A percentile compares a stretch with the other conserved stretches of the same genome.
Conservation (phyloP, 2,888 invertebrate genomes). For the Acleris holmiana region DNA sequence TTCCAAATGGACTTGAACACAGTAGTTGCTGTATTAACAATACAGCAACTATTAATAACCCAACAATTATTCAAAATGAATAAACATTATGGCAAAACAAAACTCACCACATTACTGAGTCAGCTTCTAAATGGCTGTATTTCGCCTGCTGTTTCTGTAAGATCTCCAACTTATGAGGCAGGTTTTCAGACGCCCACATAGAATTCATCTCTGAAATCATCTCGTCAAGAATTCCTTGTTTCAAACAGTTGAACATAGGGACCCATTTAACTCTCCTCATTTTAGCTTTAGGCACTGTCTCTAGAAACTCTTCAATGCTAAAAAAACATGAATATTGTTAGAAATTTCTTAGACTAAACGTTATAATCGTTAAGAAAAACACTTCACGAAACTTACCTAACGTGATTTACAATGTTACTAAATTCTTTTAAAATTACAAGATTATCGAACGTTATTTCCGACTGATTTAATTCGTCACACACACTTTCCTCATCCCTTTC, state of each 20-base stretch:
- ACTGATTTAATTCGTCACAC: conserved; percentile 37
- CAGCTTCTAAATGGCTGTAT: conserved; percentile 58
- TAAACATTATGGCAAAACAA: not conserved
- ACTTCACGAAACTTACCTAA: conserved; percentile 55
- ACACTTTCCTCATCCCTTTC: conserved; percentile 25
- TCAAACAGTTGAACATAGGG: conserved; percentile 73
- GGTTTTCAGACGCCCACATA: conserved; percentile 78
- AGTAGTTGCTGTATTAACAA: too few relatives aligned
- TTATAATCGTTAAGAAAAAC: not conserved
- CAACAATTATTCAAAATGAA: too few relatives aligned
- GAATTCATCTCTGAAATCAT: conserved; percentile 71
- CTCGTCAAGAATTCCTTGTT: conserved; percentile 69
- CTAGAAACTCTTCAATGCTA: conserved; percentile 77
- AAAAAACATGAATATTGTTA: conserved; percentile 12
- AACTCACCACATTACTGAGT: conserved; percentile 57
- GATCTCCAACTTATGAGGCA: conserved; percentile 67
- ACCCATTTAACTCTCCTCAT: conserved; percentile 73
- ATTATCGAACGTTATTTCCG: conserved; percentile 68
- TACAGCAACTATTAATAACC: too few relatives aligned
- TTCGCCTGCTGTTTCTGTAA: conserved; percentile 74
- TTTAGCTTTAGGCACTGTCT: conserved; percentile 72
- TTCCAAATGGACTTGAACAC: too few relatives aligned
- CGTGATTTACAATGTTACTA: conserved; percentile 70
- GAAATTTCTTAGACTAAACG: not conserved
- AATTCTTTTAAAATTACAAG: conserved; percentile 73